These are phyloP conservation scores for Lasioglossum baleicum DNA, from an alignment of 1,140 invertebrate species.

Conservation along the genomic window DNA sequence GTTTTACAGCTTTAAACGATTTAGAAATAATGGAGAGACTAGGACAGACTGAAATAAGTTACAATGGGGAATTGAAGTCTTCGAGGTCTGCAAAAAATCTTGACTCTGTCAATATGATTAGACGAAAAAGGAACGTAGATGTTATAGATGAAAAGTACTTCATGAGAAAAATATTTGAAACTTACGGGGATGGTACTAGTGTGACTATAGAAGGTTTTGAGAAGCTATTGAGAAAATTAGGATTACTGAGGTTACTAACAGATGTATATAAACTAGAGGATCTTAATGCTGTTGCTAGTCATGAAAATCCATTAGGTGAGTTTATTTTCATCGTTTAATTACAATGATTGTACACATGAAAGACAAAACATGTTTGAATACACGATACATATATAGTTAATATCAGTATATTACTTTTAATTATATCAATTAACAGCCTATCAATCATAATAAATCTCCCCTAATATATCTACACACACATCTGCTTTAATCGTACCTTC, in stretches of 20 bases:
- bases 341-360: neutral
- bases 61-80: slow-evolving; percentile 12
- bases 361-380: neutral
- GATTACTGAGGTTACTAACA: slow-evolving; percentile 81
- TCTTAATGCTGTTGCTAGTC: slow-evolving; percentile 57
- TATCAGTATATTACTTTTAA: slow-evolving; percentile 13
- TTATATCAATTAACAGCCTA: slow-evolving; percentile 34
- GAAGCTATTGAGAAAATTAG: slow-evolving; percentile 83
- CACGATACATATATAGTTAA: neutral
- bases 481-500: slow-evolving; percentile 17
- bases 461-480: neutral
- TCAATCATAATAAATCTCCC: slow-evolving; percentile 41
- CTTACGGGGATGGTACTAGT: slow-evolving; percentile 81
- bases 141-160: slow-evolving; percentile 69
- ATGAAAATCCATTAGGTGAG: slow-evolving; percentile 60
- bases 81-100: slow-evolving; percentile 21
- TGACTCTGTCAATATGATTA: slow-evolving; percentile 27
- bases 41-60: slow-evolving; percentile 57
- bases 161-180: slow-evolving; percentile 78
- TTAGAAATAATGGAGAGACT: slow-evolving; percentile 67
- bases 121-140: slow-evolving; percentile 62
- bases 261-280: slow-evolving; percentile 48
- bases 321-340: slow-evolving; percentile 1
- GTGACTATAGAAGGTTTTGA: slow-evolving; percentile 85
- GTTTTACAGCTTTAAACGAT: slow-evolving; percentile 40